Percentiles rank a stretch among this genome's conserved stretches.
Conservation (phyloP, 2,113 vertebrate species). For the Vidua macroura region DNA sequence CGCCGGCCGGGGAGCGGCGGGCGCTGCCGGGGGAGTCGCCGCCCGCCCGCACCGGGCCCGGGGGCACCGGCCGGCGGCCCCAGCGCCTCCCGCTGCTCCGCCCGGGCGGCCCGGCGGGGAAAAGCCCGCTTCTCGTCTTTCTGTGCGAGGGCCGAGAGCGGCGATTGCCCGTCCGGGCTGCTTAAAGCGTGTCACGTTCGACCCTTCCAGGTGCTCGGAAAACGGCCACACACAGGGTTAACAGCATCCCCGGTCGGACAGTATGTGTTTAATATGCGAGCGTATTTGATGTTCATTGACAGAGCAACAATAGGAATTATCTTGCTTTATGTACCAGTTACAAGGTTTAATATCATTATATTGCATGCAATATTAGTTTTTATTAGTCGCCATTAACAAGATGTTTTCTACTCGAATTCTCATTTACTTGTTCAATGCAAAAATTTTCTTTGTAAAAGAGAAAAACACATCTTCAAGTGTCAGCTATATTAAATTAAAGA, state of each 20-base stretch:
- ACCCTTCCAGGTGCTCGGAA: background rate
- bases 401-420: slow-evolving; percentile 79
- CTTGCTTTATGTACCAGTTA: slow-evolving; percentile 84
- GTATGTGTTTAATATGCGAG: slow-evolving; percentile 66
- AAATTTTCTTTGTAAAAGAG: slow-evolving; percentile 77
- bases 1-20: background rate
- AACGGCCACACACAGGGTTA: slow-evolving; percentile 50
- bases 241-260: slow-evolving; percentile 33
- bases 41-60: background rate
- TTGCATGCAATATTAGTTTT: slow-evolving; percentile 84
- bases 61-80: background rate
- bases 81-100: background rate
- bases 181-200: background rate
- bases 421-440: slow-evolving; percentile 78
- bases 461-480: slow-evolving; percentile 83
- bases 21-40: background rate
- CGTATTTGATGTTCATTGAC: slow-evolving; percentile 71
- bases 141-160: background rate
- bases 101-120: background rate
- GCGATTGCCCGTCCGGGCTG: background rate
- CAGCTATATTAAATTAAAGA: slow-evolving; percentile 95
- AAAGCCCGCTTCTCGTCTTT: background rate
- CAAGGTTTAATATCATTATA: slow-evolving; percentile 84
- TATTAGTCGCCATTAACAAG: slow-evolving; percentile 83
- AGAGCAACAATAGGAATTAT: slow-evolving; percentile 76